Percentiles rank a stretch among this genome's conserved stretches.
Conservation (phyloP, 2,888 invertebrate species). For the Prosapia bicincta region DNA sequence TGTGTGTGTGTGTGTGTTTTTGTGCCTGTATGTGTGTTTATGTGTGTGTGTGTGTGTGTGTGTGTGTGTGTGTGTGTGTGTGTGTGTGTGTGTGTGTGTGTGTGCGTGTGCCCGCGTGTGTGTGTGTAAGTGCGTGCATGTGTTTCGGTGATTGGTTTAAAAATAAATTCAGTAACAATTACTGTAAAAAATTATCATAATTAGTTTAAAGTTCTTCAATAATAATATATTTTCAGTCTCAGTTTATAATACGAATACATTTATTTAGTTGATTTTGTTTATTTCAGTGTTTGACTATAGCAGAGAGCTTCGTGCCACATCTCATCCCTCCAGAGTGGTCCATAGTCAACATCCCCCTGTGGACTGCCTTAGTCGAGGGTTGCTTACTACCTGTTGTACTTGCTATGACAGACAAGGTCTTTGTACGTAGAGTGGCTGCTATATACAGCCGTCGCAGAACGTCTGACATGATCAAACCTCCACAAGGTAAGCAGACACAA, state of each 20-base stretch:
- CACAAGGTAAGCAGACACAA: conserved; percentile 45
- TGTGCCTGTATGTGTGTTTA: too few species aligned
- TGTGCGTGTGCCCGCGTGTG: too few species aligned
- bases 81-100: too few species aligned
- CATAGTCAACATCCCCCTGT: conserved; percentile 52
- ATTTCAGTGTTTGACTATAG: conserved; percentile 41
- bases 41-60: too few species aligned
- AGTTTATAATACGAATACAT: neutral
- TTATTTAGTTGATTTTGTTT: neutral
- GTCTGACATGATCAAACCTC: conserved; percentile 45
- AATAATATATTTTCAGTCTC: neutral
- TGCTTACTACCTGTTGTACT: conserved; percentile 55
- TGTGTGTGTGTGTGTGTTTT: too few species aligned
- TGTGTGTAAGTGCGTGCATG: too few species aligned
- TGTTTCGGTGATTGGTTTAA: too few species aligned
- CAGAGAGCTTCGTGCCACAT: conserved; percentile 51
- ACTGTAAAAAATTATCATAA: too few species aligned
- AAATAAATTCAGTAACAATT: too few species aligned
- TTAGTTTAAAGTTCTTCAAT: too few species aligned
- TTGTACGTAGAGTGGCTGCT: conserved; percentile 54
- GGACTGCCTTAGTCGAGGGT: conserved; percentile 56
- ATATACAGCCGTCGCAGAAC: conserved; percentile 48
- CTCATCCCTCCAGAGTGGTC: conserved; percentile 53
- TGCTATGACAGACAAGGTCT: conserved; percentile 56
- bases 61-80: too few species aligned